Base-by-base conservation (phyloP, 1,140 invertebrate species). In the Heterodera carotae region DNA sequence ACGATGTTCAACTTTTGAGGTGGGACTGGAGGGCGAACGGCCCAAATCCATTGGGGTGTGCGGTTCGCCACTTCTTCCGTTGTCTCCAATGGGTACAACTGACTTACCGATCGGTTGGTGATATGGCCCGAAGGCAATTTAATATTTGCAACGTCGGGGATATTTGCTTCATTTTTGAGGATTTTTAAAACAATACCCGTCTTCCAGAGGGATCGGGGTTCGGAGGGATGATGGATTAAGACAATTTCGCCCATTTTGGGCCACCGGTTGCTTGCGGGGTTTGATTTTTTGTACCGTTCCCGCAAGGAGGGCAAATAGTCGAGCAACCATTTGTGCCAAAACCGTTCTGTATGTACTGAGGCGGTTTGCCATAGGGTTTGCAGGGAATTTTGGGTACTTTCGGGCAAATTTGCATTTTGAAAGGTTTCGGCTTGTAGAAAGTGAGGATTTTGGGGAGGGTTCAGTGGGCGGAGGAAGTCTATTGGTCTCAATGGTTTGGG, bases 11-110 rank as follows among this genome's bases (percentile, higher is more conserved):
- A 15, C 7, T 7, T 29, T 27, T 64, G 62, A 7, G 6, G 31
- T n/a, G n/a, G n/a, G n/a, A 64, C 10, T 22, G 31, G 12, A 18
- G 36, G 31, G 22, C 31, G 64, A n/a, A 18, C 36, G 8, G 12
- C 22, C 64, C 31, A 33, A 12, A 18, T 22, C 10, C 8, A 39
- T 6, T 10, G 36, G 36, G 36, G 36, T 39, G 36, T 39, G 10
- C 64, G 64, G 8, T 39, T 4, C 4, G 8, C 22, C 10, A 67
- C 12, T 22, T 67, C 64, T 3, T 67, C 64, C 8, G 64, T 22
- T 3, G 64, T 67, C 22, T 67, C 64, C 36, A 67, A n/a, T 3
- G 64, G 64, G 64, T 67, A 67, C 64, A 67, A 67, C 3, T 67
- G 64, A 18, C 36, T 33, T 15, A 67, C 22, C 22, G 64, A 67